phyloP scores from a whole-genome alignment of 2,888 invertebrate species.

The Cheilosia scutellata region DNA sequence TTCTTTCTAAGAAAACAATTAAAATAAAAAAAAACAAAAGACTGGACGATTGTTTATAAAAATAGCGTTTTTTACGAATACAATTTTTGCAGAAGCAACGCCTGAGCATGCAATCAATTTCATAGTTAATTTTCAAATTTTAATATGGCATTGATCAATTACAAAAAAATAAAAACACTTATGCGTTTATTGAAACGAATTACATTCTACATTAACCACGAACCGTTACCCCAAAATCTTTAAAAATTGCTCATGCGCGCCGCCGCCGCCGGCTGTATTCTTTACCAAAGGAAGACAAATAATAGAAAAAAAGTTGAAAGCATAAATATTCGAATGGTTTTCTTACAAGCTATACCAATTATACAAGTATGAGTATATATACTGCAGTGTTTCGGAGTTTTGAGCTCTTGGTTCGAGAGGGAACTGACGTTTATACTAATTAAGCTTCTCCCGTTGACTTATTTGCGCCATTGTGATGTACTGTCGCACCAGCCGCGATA shows the following conservation, averaged over 20 bases:
- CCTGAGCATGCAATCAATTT: constrained; percentile 47
- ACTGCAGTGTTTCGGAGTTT: constrained; percentile 49
- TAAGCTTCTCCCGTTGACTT: constrained; percentile 82
- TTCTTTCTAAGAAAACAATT: constrained; percentile 9
- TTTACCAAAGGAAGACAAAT: background rate
- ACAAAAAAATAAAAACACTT: constrained; percentile 5
- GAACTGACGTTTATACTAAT: constrained; percentile 3
- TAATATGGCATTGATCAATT: constrained; percentile 71
- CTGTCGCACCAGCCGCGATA: constrained; percentile 97
- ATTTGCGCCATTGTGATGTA: constrained; percentile 96
- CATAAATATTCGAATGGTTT: constrained; percentile 38
- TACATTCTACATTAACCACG: constrained; percentile 56
- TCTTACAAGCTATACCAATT: constrained; percentile 57
- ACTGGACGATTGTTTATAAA: background rate
- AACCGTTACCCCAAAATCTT: constrained; percentile 37
- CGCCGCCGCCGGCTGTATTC: background rate
- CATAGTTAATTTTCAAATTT: constrained; percentile 49
- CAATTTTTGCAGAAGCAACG: background rate
- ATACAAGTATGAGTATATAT: constrained; percentile 69
- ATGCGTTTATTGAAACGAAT: constrained; percentile 9
- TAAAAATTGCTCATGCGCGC: constrained; percentile 31
- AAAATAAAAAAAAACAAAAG: background rate
- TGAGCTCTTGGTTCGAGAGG: constrained; percentile 29
- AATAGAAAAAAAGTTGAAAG: constrained; percentile 7
- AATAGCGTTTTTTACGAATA: background rate